Conservation (phyloP, 2,888 invertebrate species). For the Drosophila recens region DNA sequence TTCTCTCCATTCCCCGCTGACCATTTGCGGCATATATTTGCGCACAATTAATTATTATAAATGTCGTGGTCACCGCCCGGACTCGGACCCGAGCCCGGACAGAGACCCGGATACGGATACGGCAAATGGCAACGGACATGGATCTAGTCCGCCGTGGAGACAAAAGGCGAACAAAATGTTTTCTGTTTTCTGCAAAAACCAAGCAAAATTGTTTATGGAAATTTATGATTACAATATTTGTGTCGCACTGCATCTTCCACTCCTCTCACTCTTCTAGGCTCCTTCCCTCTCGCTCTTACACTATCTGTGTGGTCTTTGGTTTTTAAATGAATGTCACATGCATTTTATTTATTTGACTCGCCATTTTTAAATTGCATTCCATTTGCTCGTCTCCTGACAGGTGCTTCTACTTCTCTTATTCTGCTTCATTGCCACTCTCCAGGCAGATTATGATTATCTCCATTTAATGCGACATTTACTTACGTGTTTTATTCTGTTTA, state of each 20-base stretch:
- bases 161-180: slow-evolving; percentile 60
- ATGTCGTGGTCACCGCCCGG: slow-evolving; percentile 76
- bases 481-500: slow-evolving; percentile 16
- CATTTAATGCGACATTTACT: slow-evolving; percentile 39
- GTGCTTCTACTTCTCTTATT: slow-evolving; percentile 24
- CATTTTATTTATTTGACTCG: slow-evolving; percentile 61
- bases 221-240: slow-evolving; percentile 81
- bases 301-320: slow-evolving; percentile 42
- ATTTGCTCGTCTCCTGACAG: slow-evolving; percentile 25
- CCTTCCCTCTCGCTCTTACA: background rate
- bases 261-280: background rate
- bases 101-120: slow-evolving; percentile 14
- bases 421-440: slow-evolving; percentile 5
- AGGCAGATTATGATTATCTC: slow-evolving; percentile 68
- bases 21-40: slow-evolving; percentile 83
- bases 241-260: slow-evolving; percentile 75
- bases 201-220: slow-evolving; percentile 79
- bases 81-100: slow-evolving; percentile 13
- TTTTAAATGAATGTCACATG: slow-evolving; percentile 58
- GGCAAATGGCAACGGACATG: slow-evolving; percentile 32
- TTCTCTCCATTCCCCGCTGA: slow-evolving; percentile 41
- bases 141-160: slow-evolving; percentile 34
- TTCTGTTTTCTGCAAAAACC: slow-evolving; percentile 45
- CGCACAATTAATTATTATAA: slow-evolving; percentile 84
- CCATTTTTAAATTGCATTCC: slow-evolving; percentile 56